phyloP scores from a whole-genome alignment of 2,113 vertebrate genomes.

The Zeus faber region DNA sequence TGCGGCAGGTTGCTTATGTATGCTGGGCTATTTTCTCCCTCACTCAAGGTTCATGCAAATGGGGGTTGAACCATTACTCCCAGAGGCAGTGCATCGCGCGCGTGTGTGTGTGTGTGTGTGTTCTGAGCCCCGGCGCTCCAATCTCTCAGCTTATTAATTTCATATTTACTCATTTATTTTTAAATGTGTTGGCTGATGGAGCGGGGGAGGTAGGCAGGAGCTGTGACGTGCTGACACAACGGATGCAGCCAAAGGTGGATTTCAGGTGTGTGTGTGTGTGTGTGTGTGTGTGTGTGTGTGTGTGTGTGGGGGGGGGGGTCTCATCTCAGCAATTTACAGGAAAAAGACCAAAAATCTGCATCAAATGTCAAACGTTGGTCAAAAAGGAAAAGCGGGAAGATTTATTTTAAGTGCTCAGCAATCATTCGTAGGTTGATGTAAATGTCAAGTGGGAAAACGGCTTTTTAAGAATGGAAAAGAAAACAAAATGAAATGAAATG shows the following conservation, averaged over 20 bases:
- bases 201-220: conserved; percentile 34
- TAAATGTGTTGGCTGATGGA: conserved; percentile 59
- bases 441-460: too few relatives aligned
- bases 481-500: too few relatives aligned
- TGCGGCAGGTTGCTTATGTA: conserved; percentile 53
- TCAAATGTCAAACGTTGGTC: too few relatives aligned
- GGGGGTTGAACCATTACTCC: conserved; percentile 46
- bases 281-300: conserved; percentile 2
- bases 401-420: too few relatives aligned
- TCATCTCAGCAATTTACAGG: too few relatives aligned
- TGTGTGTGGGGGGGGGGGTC: background rate
- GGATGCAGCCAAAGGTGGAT: background rate
- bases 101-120: background rate
- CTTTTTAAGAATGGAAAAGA: too few relatives aligned
- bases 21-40: conserved; percentile 33
- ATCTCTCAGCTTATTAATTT: conserved; percentile 70
- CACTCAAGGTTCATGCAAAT: conserved; percentile 57
- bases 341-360: too few relatives aligned
- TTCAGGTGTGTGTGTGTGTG: background rate
- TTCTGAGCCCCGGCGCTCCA: conserved; percentile 33
- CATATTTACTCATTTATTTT: conserved; percentile 76
- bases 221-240: conserved; percentile 18
- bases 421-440: too few relatives aligned
- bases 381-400: too few relatives aligned
- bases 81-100: conserved; percentile 27